phyloP scores from a whole-genome alignment of 2,888 invertebrate species.

The Sycophila texana region DNA sequence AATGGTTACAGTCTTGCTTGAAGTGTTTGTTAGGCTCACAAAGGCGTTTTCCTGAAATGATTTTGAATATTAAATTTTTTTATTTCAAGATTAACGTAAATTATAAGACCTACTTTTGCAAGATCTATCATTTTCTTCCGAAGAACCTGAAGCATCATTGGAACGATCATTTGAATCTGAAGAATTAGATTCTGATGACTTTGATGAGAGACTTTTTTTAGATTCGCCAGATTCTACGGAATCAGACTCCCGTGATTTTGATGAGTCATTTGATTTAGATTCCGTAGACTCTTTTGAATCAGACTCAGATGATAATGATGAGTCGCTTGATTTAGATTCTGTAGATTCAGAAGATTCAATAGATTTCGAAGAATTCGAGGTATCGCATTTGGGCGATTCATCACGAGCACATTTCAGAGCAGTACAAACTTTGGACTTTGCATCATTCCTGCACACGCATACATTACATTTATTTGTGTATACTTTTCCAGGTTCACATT shows the following conservation, averaged over 20 bases:
- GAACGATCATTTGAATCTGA: slow-evolving; percentile 12
- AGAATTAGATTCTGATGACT: too few species aligned
- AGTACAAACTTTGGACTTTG: slow-evolving; percentile 76
- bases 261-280: not conserved
- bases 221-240: not conserved
- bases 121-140: slow-evolving; percentile 1
- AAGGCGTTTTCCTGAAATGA: too few species aligned
- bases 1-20: slow-evolving; percentile 77
- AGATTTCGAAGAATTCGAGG: not conserved
- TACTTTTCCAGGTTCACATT: slow-evolving; percentile 74
- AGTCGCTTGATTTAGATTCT: not conserved
- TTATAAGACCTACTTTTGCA: too few species aligned
- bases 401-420: slow-evolving; percentile 53
- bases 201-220: too few species aligned
- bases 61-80: too few species aligned
- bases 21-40: slow-evolving; percentile 75
- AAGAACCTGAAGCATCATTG: too few species aligned
- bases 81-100: too few species aligned
- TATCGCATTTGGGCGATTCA: too few species aligned
- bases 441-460: slow-evolving; percentile 77
- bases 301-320: too few species aligned
- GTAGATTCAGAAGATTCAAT: slow-evolving; percentile 6
- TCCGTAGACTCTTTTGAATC: too few species aligned
- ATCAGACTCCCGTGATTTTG: slow-evolving; percentile 3
- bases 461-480: slow-evolving; percentile 77